phyloP scores from a whole-genome alignment of 2,113 vertebrate genomes.

The Casuarius casuarius region DNA sequence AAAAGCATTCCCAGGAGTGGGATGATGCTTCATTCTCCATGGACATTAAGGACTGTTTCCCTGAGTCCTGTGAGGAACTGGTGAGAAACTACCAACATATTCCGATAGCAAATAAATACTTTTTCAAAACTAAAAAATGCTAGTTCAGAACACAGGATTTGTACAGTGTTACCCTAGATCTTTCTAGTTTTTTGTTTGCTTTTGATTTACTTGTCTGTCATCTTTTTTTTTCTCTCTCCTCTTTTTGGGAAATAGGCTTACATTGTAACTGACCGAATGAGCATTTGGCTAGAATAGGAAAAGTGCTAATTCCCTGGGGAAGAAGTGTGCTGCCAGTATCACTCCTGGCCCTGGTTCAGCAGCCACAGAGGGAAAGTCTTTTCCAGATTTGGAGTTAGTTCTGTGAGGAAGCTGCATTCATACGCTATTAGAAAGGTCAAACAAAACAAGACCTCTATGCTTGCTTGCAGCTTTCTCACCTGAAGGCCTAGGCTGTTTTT shows the following conservation, averaged over 20 bases:
- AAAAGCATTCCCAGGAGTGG: neutral
- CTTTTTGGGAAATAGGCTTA: neutral
- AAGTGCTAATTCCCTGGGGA: slow-evolving; percentile 38
- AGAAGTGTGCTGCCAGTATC: slow-evolving; percentile 51
- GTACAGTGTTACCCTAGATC: neutral
- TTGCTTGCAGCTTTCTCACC: slow-evolving; percentile 12
- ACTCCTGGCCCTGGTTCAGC: slow-evolving; percentile 24
- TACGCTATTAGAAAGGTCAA: neutral
- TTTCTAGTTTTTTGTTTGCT: neutral
- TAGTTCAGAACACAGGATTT: neutral
- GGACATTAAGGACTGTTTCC: neutral
- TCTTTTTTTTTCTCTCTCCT: neutral
- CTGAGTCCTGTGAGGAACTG: neutral
- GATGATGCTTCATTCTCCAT: neutral
- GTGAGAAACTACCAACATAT: neutral
- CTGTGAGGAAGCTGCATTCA: slow-evolving; percentile 10
- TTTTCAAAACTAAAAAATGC: neutral
- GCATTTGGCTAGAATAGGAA: neutral
- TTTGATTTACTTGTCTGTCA: neutral
- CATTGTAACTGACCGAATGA: neutral
- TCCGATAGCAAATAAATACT: neutral
- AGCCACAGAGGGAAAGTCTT: slow-evolving; percentile 19
- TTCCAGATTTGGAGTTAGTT: slow-evolving; percentile 48
- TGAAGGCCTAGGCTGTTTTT: neutral
- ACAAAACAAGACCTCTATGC: slow-evolving; percentile 8